These are phyloP conservation scores for Pterophyllum scalare DNA, from an alignment of 2,113 vertebrate species.

Conservation along the genomic window DNA sequence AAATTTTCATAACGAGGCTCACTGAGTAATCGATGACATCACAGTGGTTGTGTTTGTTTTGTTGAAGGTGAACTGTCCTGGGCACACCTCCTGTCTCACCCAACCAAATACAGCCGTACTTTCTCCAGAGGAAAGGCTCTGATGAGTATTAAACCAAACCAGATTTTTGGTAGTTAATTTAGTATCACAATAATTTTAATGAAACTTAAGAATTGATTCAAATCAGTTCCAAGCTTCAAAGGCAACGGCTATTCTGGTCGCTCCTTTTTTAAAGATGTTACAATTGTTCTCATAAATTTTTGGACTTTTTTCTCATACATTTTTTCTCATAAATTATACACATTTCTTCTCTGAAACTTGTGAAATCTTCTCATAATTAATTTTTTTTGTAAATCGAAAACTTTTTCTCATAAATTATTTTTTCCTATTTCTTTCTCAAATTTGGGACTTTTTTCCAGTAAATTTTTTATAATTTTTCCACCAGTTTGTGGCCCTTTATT, in stretches of 20 bases:
- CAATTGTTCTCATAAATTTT: not conserved
- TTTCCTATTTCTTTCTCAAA: not conserved
- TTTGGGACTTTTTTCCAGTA: not conserved
- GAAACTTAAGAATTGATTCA: too few species aligned
- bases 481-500: not conserved
- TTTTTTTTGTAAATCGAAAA: not conserved
- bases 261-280: not conserved
- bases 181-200: too few species aligned
- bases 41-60: too few species aligned
- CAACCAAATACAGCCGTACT: not conserved
- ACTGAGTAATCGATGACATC: not conserved
- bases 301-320: not conserved
- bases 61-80: not conserved
- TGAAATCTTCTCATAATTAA: not conserved
- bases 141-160: too few species aligned
- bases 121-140: not conserved
- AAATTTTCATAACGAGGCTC: not conserved
- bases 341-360: not conserved
- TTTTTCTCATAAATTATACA: not conserved
- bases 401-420: not conserved
- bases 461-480: not conserved
- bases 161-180: too few species aligned
- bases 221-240: too few species aligned
- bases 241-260: too few species aligned
- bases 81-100: not conserved